Evolutionary conservation across 2,113 vertebrate species (phyloP).

Genomic region (Clarias gariepinus): DNA sequence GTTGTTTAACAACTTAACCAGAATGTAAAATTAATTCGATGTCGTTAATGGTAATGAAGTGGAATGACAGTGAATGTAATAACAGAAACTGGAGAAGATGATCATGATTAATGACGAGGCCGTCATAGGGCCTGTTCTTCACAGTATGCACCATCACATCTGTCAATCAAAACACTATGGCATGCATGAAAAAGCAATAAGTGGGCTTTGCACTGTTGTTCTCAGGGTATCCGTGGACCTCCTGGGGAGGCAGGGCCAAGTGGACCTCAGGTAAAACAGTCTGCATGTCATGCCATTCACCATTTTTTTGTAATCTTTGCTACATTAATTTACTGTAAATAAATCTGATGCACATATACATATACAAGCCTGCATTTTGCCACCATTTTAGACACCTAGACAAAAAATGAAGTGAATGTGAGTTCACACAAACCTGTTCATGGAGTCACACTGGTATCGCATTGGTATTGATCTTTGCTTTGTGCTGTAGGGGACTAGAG

Average conservation of each 20-base stretch:
- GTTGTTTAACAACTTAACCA: slow-evolving; percentile 34
- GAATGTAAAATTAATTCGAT: slow-evolving; percentile 39
- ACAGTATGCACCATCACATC: neutral
- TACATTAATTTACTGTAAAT: neutral
- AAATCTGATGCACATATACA: neutral
- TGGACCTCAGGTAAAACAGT: slow-evolving; percentile 52
- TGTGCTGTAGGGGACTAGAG: slow-evolving; percentile 56
- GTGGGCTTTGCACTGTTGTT: slow-evolving; percentile 4
- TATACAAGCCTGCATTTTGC: neutral
- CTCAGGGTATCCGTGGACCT: slow-evolving; percentile 56
- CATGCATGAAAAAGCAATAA: neutral
- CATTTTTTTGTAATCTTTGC: neutral
- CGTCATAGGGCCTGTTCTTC: slow-evolving; percentile 12
- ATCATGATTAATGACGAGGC: slow-evolving; percentile 37
- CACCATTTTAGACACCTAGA: slow-evolving; percentile 11
- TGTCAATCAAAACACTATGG: slow-evolving; percentile 16
- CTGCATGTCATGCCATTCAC: neutral
- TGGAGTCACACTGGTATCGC: neutral
- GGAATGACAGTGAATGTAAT: slow-evolving; percentile 36
- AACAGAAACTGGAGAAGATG: slow-evolving; percentile 35
- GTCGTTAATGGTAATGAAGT: slow-evolving; percentile 36
- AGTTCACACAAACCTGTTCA: neutral
- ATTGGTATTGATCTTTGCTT: slow-evolving; percentile 26
- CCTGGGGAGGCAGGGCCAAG: slow-evolving; percentile 53
- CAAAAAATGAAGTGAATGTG: neutral